Conservation (phyloP, 1,140 invertebrate species). For the Nixonia krombeini region DNA sequence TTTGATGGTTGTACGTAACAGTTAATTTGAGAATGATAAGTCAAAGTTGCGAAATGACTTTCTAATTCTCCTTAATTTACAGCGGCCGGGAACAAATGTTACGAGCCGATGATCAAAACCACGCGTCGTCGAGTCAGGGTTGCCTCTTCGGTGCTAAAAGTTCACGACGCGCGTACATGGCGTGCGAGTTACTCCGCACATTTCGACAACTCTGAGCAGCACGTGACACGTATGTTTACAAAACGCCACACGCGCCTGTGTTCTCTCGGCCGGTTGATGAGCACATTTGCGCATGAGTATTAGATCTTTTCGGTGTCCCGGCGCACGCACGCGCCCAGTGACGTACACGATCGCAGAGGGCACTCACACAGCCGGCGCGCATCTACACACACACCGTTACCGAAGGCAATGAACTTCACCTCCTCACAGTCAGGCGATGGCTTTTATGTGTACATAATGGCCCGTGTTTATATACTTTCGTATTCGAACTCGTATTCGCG, state of each 20-base stretch:
- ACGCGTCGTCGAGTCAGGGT: no score
- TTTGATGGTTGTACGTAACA: no score
- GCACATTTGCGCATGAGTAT: constrained; percentile 43
- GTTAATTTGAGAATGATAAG: no score
- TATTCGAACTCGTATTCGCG: constrained; percentile 45
- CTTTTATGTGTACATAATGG: constrained; percentile 69
- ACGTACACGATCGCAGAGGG: constrained; percentile 21
- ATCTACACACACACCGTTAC: constrained; percentile 39
- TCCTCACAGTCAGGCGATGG: constrained; percentile 59
- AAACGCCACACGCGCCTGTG: constrained; percentile 54
- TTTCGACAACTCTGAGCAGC: constrained; percentile 61
- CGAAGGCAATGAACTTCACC: constrained; percentile 72
- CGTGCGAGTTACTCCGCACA: constrained; percentile 53
- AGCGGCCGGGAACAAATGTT: no score
- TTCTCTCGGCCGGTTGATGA: constrained; percentile 17
- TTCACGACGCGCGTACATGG: no score
- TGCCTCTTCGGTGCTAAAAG: no score
- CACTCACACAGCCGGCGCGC: constrained; percentile 40
- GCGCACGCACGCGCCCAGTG: constrained; percentile 39
- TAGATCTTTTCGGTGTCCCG: constrained; percentile 39
- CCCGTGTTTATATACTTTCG: constrained; percentile 63
- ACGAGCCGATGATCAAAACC: no score
- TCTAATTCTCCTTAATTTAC: no score
- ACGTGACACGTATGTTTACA: constrained; percentile 69
- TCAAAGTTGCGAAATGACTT: no score